phyloP scores from a whole-genome alignment of 53 echinoderm and acorn worm species.

The Apostichopus leukothele region DNA sequence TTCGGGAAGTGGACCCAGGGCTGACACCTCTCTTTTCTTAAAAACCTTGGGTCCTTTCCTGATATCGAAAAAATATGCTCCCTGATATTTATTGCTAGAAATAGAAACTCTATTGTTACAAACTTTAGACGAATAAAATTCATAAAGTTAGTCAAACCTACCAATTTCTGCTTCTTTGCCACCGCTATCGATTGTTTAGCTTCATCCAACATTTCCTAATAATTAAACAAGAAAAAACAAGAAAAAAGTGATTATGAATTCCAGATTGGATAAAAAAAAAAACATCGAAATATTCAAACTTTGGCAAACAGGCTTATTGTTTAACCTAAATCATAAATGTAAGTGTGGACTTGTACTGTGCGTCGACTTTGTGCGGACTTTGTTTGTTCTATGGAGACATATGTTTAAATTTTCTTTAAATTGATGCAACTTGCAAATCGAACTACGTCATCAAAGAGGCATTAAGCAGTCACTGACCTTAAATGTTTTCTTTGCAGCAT shows the following conservation, averaged over 20 bases:
- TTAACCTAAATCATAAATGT: no score
- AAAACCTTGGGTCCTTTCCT: no score
- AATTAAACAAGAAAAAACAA: not conserved
- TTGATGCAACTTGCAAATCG: no score
- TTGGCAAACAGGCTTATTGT: not conserved
- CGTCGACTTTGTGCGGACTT: no score
- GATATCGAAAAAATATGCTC: not conserved
- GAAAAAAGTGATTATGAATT: not conserved
- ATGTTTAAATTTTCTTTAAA: no score
- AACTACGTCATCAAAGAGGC: not conserved
- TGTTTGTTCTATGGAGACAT: no score
- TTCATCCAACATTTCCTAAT: slow-evolving; percentile 36
- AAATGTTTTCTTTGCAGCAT: slow-evolving; percentile 14
- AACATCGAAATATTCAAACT: not conserved
- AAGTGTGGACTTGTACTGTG: no score
- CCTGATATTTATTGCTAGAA: no score
- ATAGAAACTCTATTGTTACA: no score
- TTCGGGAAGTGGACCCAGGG: no score
- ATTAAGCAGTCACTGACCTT: not conserved
- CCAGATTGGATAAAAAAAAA: not conserved
- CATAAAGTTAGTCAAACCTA: not conserved
- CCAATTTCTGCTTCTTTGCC: slow-evolving; percentile 38
- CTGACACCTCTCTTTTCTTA: no score
- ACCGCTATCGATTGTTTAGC: not conserved
- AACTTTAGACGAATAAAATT: not conserved